phyloP scores from a whole-genome alignment of 2,888 invertebrate genomes.

The Cerceris rybyensis region DNA sequence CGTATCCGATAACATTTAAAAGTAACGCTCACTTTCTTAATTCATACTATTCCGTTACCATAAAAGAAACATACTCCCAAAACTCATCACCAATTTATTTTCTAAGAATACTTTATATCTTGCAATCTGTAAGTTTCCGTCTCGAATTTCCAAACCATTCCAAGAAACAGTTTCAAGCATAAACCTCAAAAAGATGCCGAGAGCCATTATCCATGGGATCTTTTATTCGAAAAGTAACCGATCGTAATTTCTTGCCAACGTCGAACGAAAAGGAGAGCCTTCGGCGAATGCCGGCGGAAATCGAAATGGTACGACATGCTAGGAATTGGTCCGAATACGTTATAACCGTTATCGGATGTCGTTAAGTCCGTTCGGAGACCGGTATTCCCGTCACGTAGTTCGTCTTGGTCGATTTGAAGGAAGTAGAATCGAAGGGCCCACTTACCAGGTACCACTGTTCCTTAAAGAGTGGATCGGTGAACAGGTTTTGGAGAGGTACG shows the following conservation, averaged over 20 bases:
- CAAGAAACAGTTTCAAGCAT: no score
- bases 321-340: slow-evolving; percentile 36
- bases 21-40: no score
- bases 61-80: no score
- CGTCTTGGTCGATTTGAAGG: slow-evolving; percentile 39
- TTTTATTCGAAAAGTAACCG: not conserved
- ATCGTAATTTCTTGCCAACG: slow-evolving; percentile 7
- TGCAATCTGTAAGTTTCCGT: no score
- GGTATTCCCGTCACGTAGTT: slow-evolving; percentile 62
- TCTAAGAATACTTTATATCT: no score
- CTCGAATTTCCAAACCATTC: no score
- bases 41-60: no score
- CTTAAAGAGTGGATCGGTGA: slow-evolving; percentile 95
- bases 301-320: slow-evolving; percentile 4
- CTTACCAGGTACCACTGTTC: slow-evolving; percentile 99
- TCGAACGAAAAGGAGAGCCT: not conserved
- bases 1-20: no score
- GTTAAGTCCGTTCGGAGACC: slow-evolving; percentile 25
- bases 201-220: no score
- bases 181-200: no score
- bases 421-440: slow-evolving; percentile 72
- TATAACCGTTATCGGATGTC: slow-evolving; percentile 47
- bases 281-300: slow-evolving; percentile 1
- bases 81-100: no score
- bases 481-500: slow-evolving; percentile 84